phyloP scores from a whole-genome alignment of 2,113 vertebrate species.

The Silurus meridionalis region DNA sequence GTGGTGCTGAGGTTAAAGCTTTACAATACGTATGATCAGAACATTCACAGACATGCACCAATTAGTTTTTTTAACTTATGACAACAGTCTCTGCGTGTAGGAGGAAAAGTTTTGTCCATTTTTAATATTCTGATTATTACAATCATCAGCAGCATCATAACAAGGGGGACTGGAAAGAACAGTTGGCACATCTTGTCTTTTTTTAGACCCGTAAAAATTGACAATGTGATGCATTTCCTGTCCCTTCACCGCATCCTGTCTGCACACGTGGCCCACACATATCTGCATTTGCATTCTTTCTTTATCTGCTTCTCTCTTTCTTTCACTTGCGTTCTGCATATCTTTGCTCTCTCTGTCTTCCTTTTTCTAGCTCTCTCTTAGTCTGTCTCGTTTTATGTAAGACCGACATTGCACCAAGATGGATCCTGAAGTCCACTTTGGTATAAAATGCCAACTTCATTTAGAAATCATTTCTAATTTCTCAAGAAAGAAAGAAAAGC shows the following conservation, averaged over 20 bases:
- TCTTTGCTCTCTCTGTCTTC: not conserved
- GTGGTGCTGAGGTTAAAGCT: not conserved
- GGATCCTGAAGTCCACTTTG: not conserved
- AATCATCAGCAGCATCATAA: not conserved
- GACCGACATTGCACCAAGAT: not conserved
- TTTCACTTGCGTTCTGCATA: not conserved
- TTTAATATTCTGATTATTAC: not conserved
- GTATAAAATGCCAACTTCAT: not conserved
- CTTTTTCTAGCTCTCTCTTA: not conserved
- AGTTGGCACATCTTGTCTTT: not conserved
- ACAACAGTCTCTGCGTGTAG: too few species aligned
- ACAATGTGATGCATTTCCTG: slow-evolving; percentile 59
- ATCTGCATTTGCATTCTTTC: slow-evolving; percentile 6
- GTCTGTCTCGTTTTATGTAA: not conserved
- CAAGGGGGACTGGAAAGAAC: slow-evolving; percentile 24
- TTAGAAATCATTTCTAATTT: not conserved
- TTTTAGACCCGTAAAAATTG: slow-evolving; percentile 18
- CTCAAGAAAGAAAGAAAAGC: not conserved
- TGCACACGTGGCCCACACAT: slow-evolving; percentile 34
- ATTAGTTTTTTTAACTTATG: too few species aligned
- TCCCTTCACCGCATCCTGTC: slow-evolving; percentile 63
- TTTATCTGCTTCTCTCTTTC: not conserved
- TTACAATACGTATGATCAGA: not conserved
- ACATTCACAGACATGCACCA: too few species aligned
- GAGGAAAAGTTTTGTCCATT: too few species aligned